These are phyloP conservation scores for crab-eating macaque (Macaca fascicularis) DNA, from an alignment of 2,113 vertebrate genomes.

Conservation along the genomic window DNA sequence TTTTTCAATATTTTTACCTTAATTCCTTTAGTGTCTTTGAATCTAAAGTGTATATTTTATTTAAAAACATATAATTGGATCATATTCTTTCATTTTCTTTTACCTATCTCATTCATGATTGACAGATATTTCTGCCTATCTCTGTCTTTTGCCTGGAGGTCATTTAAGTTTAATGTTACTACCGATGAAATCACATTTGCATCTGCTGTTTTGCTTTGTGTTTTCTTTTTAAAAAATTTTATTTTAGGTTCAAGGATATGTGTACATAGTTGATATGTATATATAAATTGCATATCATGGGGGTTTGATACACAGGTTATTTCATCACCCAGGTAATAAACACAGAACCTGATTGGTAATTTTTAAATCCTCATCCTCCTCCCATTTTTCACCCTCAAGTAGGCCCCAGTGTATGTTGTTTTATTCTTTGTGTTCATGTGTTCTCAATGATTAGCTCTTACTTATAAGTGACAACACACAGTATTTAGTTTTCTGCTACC, in stretches of 20 bases:
- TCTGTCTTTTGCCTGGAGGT: neutral
- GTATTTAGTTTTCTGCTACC: neutral
- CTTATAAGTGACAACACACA: neutral
- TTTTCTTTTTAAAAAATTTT: neutral
- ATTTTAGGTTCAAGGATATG: no score
- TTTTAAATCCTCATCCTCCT: no score
- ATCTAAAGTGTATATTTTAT: neutral
- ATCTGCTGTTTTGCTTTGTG: neutral
- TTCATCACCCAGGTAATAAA: no score
- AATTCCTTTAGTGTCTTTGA: neutral
- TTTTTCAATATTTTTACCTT: neutral
- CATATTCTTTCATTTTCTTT: neutral
- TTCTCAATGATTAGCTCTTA: neutral
- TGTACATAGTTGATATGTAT: no score
- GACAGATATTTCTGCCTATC: neutral
- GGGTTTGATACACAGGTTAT: no score
- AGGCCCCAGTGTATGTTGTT: no score
- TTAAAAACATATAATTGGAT: neutral
- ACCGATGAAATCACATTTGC: neutral
- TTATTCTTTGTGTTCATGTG: no score
- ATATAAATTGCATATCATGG: no score
- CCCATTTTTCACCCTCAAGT: no score
- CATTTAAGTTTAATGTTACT: neutral
- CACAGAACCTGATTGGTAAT: no score
- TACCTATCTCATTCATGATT: neutral